phyloP scores from a whole-genome alignment of 2,888 invertebrate genomes.

The Sarcophaga variegata region DNA sequence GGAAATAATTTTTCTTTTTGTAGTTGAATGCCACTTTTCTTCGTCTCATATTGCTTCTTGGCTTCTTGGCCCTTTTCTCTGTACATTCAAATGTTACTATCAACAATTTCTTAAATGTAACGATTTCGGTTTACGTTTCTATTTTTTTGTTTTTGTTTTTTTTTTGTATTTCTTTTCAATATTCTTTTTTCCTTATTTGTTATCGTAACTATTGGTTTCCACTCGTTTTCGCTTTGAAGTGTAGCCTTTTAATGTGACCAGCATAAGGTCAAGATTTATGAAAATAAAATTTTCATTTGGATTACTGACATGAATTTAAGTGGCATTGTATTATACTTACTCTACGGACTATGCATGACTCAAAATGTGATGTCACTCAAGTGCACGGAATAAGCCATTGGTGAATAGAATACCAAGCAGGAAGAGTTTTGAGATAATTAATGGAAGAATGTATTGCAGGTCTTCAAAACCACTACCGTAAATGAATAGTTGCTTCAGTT shows the following conservation, averaged over 20 bases:
- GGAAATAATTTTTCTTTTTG: conserved; percentile 63
- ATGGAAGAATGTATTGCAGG: too few species aligned
- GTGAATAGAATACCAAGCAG: too few species aligned
- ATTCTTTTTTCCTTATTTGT: background rate
- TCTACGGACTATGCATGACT: too few species aligned
- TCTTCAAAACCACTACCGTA: too few species aligned
- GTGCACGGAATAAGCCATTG: too few species aligned
- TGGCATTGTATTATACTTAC: too few species aligned
- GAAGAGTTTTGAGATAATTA: too few species aligned
- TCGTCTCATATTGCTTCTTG: background rate
- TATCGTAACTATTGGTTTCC: conserved; percentile 13
- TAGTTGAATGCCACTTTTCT: conserved; percentile 21
- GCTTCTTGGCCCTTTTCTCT: conserved; percentile 8
- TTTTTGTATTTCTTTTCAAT: conserved; percentile 3
- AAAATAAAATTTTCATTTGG: too few species aligned
- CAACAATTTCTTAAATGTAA: conserved; percentile 55
- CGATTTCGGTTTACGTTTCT: conserved; percentile 34
- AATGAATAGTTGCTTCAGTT: too few species aligned
- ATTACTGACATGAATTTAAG: too few species aligned
- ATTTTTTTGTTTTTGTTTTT: conserved; percentile 18
- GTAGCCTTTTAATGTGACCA: conserved; percentile 1
- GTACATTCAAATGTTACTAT: conserved; percentile 57
- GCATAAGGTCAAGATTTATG: background rate
- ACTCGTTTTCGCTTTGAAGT: background rate
- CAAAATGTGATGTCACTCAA: too few species aligned